Evolutionary conservation across 2,888 invertebrate genomes (phyloP).

Genomic region (Chorisops tibialis): DNA sequence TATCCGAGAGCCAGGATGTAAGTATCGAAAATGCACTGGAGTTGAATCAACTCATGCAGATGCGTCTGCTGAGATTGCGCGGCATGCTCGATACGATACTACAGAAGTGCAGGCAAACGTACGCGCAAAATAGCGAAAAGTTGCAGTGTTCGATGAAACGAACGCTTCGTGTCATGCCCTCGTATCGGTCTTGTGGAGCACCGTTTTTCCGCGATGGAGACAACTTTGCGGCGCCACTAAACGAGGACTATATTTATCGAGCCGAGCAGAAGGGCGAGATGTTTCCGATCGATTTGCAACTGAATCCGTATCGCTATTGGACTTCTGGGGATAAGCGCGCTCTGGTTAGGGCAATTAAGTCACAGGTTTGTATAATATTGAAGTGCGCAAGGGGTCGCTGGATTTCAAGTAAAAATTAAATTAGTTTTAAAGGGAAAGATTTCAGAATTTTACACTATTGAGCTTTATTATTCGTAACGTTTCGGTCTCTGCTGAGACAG

Average conservation of each 20-base stretch:
- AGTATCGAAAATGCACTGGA: conserved; percentile 38
- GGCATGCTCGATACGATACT: conserved; percentile 37
- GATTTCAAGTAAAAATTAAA: too few species aligned
- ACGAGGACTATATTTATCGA: conserved; percentile 60
- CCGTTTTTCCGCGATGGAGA: conserved; percentile 67
- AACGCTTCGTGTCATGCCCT: conserved; percentile 34
- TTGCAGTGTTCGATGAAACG: conserved; percentile 31
- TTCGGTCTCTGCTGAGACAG: too few species aligned
- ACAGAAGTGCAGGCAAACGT: conserved; percentile 37
- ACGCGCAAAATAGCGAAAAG: conserved; percentile 38
- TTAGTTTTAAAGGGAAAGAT: too few species aligned
- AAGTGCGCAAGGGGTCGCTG: too few species aligned
- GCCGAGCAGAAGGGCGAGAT: conserved; percentile 41
- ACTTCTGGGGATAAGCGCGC: conserved; percentile 58
- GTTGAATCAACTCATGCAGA: conserved; percentile 42
- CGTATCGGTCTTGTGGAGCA: conserved; percentile 54
- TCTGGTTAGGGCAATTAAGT: conserved; percentile 54
- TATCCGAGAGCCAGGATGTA: background rate
- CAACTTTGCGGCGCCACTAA: conserved; percentile 57
- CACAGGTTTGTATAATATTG: conserved; percentile 45
- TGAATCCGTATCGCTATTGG: conserved; percentile 55
- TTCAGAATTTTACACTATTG: too few species aligned
- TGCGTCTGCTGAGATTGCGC: conserved; percentile 38
- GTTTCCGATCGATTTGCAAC: conserved; percentile 52
- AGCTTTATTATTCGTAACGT: too few species aligned